A percentile compares a stretch with the other conserved stretches of the same genome.
phyloP scores from a whole-genome alignment of 2,113 vertebrate species.

The Macaca nemestrina region DNA sequence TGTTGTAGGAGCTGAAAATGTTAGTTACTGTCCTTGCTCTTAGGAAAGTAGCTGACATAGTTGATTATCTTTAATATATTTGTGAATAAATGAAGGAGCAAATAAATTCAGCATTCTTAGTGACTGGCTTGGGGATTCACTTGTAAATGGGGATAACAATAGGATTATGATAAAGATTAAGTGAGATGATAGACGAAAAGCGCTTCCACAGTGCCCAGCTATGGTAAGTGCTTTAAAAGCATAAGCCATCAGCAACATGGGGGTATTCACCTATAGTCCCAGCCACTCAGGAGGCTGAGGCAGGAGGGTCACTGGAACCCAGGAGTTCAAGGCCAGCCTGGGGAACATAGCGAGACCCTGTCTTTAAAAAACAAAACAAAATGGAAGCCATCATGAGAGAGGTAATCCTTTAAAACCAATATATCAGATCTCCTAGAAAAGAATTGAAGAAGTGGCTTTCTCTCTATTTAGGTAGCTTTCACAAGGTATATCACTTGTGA shows the following conservation, averaged over 20 bases:
- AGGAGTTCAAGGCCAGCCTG: neutral
- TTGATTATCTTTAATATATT: neutral
- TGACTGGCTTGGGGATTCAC: slow-evolving; percentile 10
- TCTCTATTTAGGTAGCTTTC: neutral
- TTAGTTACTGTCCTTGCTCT: neutral
- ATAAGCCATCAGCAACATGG: neutral
- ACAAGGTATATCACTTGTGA: neutral
- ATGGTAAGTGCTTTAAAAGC: neutral
- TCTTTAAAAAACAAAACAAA: neutral
- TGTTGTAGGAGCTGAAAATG: neutral
- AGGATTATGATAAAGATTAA: neutral
- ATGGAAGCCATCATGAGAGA: neutral
- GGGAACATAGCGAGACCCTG: neutral
- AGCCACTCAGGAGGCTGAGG: neutral
- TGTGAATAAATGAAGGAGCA: neutral
- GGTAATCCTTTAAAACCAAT: neutral
- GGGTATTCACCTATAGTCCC: neutral
- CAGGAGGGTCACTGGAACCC: neutral
- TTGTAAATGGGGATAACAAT: slow-evolving; percentile 12
- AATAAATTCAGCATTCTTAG: neutral
- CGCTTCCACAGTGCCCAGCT: neutral
- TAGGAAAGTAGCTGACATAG: neutral
- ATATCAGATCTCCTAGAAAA: slow-evolving; percentile 10
- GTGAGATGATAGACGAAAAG: neutral
- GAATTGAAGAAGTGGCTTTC: neutral